These are phyloP conservation scores for Podabrus alpinus DNA, from an alignment of 2,888 invertebrate genomes.

Conservation along the genomic window DNA sequence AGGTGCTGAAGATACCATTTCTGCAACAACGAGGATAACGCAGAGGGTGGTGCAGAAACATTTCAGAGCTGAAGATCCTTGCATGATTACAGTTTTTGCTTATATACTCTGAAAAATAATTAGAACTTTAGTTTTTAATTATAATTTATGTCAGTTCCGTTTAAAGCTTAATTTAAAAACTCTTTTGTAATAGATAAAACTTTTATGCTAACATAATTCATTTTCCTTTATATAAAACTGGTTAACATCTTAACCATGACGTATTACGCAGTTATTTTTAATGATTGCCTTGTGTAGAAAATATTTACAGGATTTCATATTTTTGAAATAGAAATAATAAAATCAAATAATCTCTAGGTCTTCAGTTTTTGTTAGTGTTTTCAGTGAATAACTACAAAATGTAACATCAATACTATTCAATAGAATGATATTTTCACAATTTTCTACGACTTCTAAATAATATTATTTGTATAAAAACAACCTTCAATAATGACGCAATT, in stretches of 20 bases:
- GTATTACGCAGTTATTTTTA: neutral
- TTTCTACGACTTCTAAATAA: neutral
- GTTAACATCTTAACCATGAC: neutral
- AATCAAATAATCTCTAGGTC: neutral
- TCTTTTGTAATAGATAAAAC: neutral
- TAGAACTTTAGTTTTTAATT: neutral
- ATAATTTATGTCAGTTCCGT: neutral
- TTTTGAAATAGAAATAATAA: neutral
- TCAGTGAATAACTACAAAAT: neutral
- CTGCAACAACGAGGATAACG: slow-evolving; percentile 48
- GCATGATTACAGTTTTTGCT: slow-evolving; percentile 30
- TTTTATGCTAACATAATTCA: neutral
- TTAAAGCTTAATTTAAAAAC: neutral
- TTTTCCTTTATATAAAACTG: neutral
- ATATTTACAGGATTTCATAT: neutral
- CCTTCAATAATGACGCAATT: neutral
- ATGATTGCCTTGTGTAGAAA: neutral
- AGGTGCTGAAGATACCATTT: slow-evolving; percentile 49
- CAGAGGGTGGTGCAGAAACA: slow-evolving; percentile 49
- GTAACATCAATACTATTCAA: neutral
- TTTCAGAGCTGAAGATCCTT: slow-evolving; percentile 43
- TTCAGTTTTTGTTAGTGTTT: neutral
- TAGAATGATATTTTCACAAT: neutral
- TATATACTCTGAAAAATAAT: neutral
- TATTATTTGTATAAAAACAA: neutral